Evolutionary conservation across 30 jellyfish, hydroid and myxozoan species (phyloP), one percentile per base, ranked within the genome.

Genomic region (Cassiopea xamachana): DNA sequence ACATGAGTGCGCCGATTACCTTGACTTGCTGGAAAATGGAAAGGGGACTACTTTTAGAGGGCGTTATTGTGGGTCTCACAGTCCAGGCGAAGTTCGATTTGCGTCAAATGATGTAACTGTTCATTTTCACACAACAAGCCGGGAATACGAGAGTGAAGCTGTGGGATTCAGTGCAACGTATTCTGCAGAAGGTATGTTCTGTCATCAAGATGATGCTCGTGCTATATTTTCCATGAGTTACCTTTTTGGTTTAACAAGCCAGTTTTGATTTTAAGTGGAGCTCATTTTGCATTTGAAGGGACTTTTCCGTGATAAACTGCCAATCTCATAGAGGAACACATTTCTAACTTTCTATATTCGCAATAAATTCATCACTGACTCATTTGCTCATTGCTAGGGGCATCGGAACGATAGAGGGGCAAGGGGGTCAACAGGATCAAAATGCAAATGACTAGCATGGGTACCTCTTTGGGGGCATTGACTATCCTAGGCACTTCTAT

Each of bases 111-210:
- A 82, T 48, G 96, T 90, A n/a, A 84, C 83, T 2, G 74, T 95
- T 47, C 93, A 68, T 48, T 92, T 95, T 44, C 99, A 95, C 80
- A 77, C 99, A 27, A 71, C 95, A 27, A 83, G 69, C 0, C 71
- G 44, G 7, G 27, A 74, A 18, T 7, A 46, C 10, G 46, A 27
- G 6, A 48, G 18, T 17, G 17, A 12, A 16, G 87, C 87, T 1
- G 67, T 87, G 77, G 99, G 99, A 16, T 95, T 91, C 85, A 72
- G 89, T 60, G 99, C 99, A 27, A 45, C 87, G 7, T 78, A 92
- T 69, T 58, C 70, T 18, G 97, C 94, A 44, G 90, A 87, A 82
- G 99, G 99, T 95, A 92, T 18, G 76, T 67, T 67, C 15, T 67
- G 39, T 67, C 46, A 19, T 14, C 19, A 14, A 14, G 27, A 67